Evolutionary conservation across 2,797 vertebrate genomes (phyloP).

Genomic region (Crax fasciolata): DNA sequence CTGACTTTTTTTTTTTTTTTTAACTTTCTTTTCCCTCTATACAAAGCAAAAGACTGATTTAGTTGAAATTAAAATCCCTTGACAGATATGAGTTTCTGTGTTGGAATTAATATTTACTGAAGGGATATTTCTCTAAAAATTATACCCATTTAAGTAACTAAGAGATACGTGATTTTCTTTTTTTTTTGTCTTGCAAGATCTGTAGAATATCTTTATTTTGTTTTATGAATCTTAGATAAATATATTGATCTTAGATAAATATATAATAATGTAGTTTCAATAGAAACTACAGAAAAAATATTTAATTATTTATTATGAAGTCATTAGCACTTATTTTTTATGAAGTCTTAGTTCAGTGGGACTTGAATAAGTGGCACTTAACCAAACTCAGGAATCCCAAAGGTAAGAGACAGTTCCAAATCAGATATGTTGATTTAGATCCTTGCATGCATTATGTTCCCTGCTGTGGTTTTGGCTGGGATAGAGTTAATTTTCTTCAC

Average conservation of each 20-base stretch:
- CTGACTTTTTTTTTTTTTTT: not conserved
- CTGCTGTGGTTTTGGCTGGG: too few species aligned
- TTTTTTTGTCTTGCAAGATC: not conserved
- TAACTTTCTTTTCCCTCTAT: too few species aligned
- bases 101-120: not conserved
- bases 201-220: not conserved
- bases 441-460: not conserved
- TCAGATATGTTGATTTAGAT: not conserved
- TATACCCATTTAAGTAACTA: not conserved
- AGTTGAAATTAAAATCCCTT: not conserved
- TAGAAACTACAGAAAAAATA: not conserved
- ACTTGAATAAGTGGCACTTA: not conserved
- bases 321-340: not conserved
- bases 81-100: not conserved
- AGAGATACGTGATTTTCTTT: not conserved
- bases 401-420: not conserved
- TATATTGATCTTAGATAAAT: not conserved
- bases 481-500: too few species aligned
- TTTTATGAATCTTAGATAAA: not conserved
- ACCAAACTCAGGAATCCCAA: not conserved
- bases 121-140: not conserved
- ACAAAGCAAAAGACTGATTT: not conserved
- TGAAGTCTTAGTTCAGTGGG: not conserved
- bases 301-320: not conserved
- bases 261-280: not conserved